Evolutionary conservation across 2,797 vertebrate genomes (phyloP).

Genomic region (Chloroceryle amazona): DNA sequence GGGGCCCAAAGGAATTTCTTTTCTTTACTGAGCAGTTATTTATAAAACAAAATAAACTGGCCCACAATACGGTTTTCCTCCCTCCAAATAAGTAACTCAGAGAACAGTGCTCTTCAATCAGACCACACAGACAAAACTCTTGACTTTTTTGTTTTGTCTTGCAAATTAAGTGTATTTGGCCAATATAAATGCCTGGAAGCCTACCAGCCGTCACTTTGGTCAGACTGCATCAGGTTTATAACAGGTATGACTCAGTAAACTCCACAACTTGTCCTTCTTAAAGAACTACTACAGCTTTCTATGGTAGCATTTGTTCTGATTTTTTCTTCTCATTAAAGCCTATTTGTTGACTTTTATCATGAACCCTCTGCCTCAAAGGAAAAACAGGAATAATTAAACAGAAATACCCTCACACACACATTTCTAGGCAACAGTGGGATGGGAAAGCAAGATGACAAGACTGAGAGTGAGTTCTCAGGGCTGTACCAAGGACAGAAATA

Average conservation of each 20-base stretch:
- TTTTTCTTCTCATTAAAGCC: background rate
- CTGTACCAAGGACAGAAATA: background rate
- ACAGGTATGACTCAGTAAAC: background rate
- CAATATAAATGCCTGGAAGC: background rate
- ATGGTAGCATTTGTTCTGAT: background rate
- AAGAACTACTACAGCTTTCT: background rate
- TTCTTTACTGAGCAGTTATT: constrained; percentile 4
- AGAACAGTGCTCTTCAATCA: background rate
- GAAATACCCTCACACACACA: background rate
- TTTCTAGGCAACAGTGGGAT: background rate
- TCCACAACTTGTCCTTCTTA: background rate
- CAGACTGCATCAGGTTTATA: background rate
- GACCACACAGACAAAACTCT: constrained; percentile 32
- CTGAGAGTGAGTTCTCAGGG: background rate
- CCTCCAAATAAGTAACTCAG: constrained; percentile 14
- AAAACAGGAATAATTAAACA: background rate
- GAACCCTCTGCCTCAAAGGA: background rate
- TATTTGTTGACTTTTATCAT: background rate
- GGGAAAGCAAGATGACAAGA: background rate
- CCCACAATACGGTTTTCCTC: background rate
- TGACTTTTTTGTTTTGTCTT: constrained; percentile 4
- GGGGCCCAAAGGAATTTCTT: background rate
- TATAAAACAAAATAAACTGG: constrained; percentile 30
- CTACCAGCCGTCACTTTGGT: background rate
- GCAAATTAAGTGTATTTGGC: constrained; percentile 16